phyloP scores from a whole-genome alignment of 2,888 invertebrate genomes.

The Nephrotoma appendiculata region DNA sequence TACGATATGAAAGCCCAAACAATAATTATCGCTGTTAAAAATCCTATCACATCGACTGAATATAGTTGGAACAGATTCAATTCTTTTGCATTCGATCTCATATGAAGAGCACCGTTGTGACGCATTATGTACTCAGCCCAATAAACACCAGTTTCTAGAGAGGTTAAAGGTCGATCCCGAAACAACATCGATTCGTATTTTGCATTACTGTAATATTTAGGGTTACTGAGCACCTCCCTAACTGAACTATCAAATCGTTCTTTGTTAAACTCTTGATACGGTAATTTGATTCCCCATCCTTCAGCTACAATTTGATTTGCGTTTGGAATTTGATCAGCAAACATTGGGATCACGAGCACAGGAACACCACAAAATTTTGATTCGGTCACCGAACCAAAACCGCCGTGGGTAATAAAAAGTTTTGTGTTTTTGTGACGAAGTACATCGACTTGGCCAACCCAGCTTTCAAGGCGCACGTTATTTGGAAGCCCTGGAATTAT shows the following conservation, averaged over 20 bases:
- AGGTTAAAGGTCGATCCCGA: slow-evolving; percentile 32
- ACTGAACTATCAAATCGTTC: slow-evolving; percentile 19
- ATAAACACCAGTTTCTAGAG: slow-evolving; percentile 32
- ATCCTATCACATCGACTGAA: neutral
- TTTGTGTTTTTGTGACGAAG: slow-evolving; percentile 34
- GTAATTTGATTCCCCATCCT: slow-evolving; percentile 30
- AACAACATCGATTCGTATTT: slow-evolving; percentile 28
- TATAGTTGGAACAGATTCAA: neutral
- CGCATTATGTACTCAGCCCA: slow-evolving; percentile 13
- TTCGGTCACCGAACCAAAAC: slow-evolving; percentile 34
- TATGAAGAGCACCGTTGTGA: neutral
- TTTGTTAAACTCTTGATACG: slow-evolving; percentile 24
- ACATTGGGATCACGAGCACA: slow-evolving; percentile 36
- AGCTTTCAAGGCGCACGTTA: slow-evolving; percentile 29
- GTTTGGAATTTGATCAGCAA: slow-evolving; percentile 37
- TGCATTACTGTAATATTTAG: slow-evolving; percentile 17
- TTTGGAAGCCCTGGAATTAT: slow-evolving; percentile 21
- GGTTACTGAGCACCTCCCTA: slow-evolving; percentile 12
- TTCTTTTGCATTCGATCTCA: neutral
- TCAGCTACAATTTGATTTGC: slow-evolving; percentile 29
- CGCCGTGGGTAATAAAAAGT: slow-evolving; percentile 35
- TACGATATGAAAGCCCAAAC: neutral
- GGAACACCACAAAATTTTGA: slow-evolving; percentile 35
- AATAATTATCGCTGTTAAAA: neutral
- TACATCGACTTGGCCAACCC: slow-evolving; percentile 35